These are phyloP conservation scores for Tapirus indicus DNA, from an alignment of 2,797 vertebrate species.

Conservation along the genomic window DNA sequence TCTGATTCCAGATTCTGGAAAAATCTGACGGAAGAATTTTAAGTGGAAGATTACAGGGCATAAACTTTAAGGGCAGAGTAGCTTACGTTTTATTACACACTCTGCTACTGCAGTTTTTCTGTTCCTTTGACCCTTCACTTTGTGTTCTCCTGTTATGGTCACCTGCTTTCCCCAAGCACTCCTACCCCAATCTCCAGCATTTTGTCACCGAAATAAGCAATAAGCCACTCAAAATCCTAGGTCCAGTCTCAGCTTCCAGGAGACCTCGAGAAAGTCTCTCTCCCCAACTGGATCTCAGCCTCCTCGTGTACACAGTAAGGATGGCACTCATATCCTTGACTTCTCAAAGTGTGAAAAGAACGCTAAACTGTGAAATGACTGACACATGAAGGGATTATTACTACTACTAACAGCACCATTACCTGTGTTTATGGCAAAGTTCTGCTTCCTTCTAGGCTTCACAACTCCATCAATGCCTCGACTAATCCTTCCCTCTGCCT, in stretches of 20 bases:
- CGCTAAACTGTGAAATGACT: background rate
- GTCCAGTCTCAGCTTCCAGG: background rate
- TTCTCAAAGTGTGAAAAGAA: background rate
- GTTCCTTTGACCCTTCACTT: background rate
- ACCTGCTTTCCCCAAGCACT: background rate
- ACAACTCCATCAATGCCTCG: background rate
- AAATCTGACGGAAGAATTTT: background rate
- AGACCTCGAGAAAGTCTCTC: background rate
- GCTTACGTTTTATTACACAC: background rate
- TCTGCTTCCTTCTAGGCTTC: background rate
- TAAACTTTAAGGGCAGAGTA: background rate
- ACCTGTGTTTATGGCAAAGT: background rate
- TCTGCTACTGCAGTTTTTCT: constrained; percentile 25
- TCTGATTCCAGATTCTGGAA: background rate
- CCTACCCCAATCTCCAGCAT: background rate
- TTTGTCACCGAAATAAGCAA: constrained; percentile 14
- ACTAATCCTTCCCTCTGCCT: background rate
- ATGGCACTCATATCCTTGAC: background rate
- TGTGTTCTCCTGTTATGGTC: background rate
- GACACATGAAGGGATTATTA: background rate
- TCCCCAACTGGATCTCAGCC: background rate
- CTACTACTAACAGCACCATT: background rate
- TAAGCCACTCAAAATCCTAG: background rate
- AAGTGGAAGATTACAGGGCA: background rate
- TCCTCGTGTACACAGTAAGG: background rate